Base-by-base conservation (phyloP, 2,888 invertebrate genomes). In the Ochropleura plecta region DNA sequence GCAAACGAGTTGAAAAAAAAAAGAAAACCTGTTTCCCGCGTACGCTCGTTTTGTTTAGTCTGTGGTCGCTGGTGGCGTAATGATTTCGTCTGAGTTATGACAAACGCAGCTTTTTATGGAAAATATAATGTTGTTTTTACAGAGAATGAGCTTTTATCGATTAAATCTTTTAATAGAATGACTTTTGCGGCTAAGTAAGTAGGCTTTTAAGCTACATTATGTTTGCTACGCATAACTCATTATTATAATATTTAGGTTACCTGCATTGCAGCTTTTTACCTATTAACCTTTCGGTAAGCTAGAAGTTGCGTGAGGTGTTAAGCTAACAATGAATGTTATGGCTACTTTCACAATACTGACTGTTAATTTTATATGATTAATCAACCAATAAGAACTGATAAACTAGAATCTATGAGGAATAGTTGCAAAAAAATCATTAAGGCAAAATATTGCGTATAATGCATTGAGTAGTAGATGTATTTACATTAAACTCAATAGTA, bases 1-100 rank as follows among this genome's bases (percentile, higher is more conserved):
- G 95, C 93, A 95, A 96, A 95, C 95, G 92, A 94, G 89, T 88
- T 93, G 30, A 14, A 82, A 83, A 82, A 81, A 82, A 83, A 86
- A 86, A 70, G 63, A 84, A 81, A 90, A 92, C 95, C 91, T 89
- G 95, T 95, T 94, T 91, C 84, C 85, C 89, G 88, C 88, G 62
- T 46, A 44, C 44, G 89, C 86, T 88, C 91, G 91, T 93, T 93
- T 94, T 92, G 92, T 93, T 91, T 92, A 85, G 91, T 91, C 91
- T 88, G 90, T 88, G 88, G 83, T 77, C 78, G 79, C 69, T 88
- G 88, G 83, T 78, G 77, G 79, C 68, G 86, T 88, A 90, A 90
- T 90, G 90, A 88, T 90, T 88, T 90, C 88, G 90, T 89, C 86
- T 80, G 85, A 88, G 88, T 88, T 89, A 91, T 80, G 86, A 86